phyloP scores from a whole-genome alignment of 2,113 vertebrate genomes.

The Delphinapterus leucas region DNA sequence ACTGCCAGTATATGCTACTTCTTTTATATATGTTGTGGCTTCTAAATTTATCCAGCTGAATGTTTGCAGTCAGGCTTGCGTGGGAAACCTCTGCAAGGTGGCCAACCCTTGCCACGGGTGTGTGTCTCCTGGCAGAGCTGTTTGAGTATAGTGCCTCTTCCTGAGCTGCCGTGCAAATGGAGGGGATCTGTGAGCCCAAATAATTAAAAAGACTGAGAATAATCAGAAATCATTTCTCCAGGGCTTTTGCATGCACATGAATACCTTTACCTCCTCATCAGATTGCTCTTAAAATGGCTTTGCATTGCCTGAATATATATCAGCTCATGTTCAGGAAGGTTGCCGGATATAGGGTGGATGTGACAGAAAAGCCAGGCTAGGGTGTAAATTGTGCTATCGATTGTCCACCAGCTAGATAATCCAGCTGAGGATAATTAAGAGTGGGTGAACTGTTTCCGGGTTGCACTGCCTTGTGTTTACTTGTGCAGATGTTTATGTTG shows the following conservation, averaged over 20 bases:
- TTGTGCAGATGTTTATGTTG: conserved; percentile 29
- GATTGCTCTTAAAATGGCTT: conserved; percentile 46
- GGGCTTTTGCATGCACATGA: conserved; percentile 18
- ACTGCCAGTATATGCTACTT: not conserved
- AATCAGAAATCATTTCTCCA: conserved; percentile 36
- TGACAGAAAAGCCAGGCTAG: not conserved
- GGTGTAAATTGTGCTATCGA: not conserved
- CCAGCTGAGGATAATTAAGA: not conserved
- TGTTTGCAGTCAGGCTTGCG: not conserved
- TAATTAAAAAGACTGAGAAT: conserved; percentile 53
- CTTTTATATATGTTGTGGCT: not conserved
- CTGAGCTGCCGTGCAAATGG: not conserved
- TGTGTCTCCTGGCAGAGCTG: not conserved
- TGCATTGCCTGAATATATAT: conserved; percentile 36
- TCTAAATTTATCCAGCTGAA: conserved; percentile 26
- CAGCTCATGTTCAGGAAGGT: not conserved
- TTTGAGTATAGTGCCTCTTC: not conserved
- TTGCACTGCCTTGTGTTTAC: conserved; percentile 18
- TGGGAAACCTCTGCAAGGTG: not conserved
- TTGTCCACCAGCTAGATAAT: not conserved
- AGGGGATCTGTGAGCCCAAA: conserved; percentile 4
- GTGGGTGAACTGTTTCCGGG: not conserved
- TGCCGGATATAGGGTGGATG: not conserved
- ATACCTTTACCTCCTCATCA: conserved; percentile 49
- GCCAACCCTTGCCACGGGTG: not conserved